Evolutionary conservation across 2,113 vertebrate species (phyloP).

Genomic region (Suricata suricatta): DNA sequence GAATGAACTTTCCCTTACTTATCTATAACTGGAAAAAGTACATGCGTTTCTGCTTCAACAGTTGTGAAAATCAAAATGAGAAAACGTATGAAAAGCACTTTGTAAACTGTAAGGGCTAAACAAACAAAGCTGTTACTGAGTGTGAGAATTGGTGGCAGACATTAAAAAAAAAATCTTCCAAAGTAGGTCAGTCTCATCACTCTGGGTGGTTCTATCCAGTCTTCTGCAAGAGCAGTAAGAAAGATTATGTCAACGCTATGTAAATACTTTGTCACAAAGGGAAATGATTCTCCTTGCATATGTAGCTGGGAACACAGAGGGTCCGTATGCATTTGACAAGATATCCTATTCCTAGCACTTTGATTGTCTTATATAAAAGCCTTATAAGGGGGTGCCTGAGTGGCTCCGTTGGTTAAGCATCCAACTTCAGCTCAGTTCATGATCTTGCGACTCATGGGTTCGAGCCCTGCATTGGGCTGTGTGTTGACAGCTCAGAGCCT

Average conservation of each 20-base stretch:
- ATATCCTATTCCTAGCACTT: neutral
- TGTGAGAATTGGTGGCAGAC: slow-evolving; percentile 1
- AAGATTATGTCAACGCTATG: neutral
- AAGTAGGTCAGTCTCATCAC: neutral
- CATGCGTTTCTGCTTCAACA: neutral
- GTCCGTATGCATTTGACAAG: neutral
- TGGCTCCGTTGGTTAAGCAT: no score
- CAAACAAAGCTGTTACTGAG: slow-evolving; percentile 28
- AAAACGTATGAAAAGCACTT: slow-evolving; percentile 33
- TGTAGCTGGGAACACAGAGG: neutral
- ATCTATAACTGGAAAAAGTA: neutral
- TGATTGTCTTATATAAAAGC: neutral
- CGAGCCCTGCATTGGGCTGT: no score
- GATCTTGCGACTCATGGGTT: no score
- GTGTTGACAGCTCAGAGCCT: no score
- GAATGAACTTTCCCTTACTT: neutral
- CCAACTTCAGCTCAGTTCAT: no score
- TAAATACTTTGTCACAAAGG: neutral
- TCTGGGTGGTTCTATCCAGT: neutral
- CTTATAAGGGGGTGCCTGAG: neutral
- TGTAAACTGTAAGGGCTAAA: slow-evolving; percentile 45
- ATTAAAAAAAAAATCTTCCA: neutral
- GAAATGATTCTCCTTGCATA: neutral
- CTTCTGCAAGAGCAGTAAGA: neutral
- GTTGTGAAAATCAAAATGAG: neutral